Evolutionary conservation across 1,140 invertebrate species (phyloP).

Genomic region (Drosophila suzukii): DNA sequence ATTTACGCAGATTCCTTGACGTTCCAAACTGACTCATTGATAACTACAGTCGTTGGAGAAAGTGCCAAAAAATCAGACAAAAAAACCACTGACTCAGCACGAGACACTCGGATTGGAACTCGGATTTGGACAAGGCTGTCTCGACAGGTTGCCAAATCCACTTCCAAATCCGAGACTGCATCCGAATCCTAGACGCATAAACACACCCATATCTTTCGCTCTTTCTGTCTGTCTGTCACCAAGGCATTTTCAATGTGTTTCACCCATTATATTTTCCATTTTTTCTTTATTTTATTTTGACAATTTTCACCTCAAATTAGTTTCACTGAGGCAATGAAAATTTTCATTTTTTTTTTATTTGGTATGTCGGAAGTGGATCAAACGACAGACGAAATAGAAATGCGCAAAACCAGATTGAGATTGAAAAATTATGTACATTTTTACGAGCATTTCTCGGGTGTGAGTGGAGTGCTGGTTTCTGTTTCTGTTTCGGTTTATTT

Average conservation of each 20-base stretch:
- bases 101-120: conserved; percentile 11
- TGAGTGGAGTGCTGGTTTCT: conserved; percentile 17
- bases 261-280: conserved; percentile 30
- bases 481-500: conserved; percentile 32
- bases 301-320: conserved; percentile 69
- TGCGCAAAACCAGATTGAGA: conserved; percentile 49
- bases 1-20: conserved; percentile 47
- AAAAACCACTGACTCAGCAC: conserved; percentile 38
- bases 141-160: conserved; percentile 45
- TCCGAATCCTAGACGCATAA: conserved; percentile 36
- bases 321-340: conserved; percentile 61
- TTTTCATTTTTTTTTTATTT: conserved; percentile 43
- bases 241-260: conserved; percentile 28
- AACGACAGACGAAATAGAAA: conserved; percentile 53
- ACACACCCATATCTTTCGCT: conserved; percentile 38
- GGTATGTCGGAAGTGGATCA: conserved; percentile 68
- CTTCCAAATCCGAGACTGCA: conserved; percentile 2
- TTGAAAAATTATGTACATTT: conserved; percentile 75
- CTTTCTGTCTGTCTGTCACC: conserved; percentile 33
- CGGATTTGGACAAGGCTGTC: conserved; percentile 33
- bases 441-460: conserved; percentile 46
- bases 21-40: conserved; percentile 42
- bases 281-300: conserved; percentile 46
- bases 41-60: conserved; percentile 47
- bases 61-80: conserved; percentile 38